Conservation (phyloP, 2,888 invertebrate genomes). For the Eupithecia exiguata region DNA sequence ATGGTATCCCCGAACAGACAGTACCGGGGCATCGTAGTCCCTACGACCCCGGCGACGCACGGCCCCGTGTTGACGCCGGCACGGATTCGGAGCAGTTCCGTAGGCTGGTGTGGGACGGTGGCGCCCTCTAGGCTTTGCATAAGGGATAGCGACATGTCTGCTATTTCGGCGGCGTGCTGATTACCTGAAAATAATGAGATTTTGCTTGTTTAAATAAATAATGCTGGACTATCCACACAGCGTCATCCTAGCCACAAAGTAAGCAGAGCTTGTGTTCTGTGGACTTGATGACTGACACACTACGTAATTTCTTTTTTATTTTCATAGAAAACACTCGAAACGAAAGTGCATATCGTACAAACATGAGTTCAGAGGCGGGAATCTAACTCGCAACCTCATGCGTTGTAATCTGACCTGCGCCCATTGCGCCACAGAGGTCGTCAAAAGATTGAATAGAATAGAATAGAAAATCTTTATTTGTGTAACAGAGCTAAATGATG, state of each 20-base stretch:
- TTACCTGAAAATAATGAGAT: slow-evolving; percentile 65
- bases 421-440: neutral
- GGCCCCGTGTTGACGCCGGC: slow-evolving; percentile 86
- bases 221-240: neutral
- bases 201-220: neutral
- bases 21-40: slow-evolving; percentile 93
- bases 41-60: slow-evolving; percentile 88
- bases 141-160: slow-evolving; percentile 84
- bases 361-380: neutral
- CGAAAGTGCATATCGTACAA: neutral
- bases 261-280: too few relatives aligned
- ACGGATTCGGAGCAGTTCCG: slow-evolving; percentile 77
- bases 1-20: slow-evolving; percentile 94
- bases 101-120: slow-evolving; percentile 80
- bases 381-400: neutral
- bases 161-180: slow-evolving; percentile 84
- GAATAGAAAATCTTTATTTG: too few relatives aligned
- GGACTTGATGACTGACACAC: too few relatives aligned
- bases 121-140: slow-evolving; percentile 80
- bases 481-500: too few relatives aligned
- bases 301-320: too few relatives aligned
- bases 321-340: too few relatives aligned
- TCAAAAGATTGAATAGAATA: neutral
- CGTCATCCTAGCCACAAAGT: too few relatives aligned
- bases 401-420: too few relatives aligned